Conservation (phyloP, 2,797 vertebrate genomes). For the Xenopus petersii region DNA sequence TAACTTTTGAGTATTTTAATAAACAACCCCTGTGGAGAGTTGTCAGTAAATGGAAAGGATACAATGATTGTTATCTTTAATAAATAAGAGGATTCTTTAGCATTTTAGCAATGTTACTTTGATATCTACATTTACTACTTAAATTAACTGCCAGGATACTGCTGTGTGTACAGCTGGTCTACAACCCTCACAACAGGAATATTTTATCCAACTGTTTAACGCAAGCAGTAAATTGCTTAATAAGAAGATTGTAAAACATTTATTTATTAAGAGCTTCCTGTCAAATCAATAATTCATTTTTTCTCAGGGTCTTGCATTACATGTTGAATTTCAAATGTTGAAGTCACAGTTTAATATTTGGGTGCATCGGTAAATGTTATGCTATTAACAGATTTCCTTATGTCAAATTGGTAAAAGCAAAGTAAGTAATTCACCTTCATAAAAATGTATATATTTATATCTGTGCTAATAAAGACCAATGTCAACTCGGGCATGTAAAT, state of each 20-base stretch:
- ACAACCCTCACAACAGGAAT: slow-evolving; percentile 40
- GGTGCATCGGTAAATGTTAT: neutral
- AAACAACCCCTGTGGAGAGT: slow-evolving; percentile 27
- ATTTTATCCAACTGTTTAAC: slow-evolving; percentile 44
- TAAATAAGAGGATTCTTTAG: slow-evolving; percentile 39
- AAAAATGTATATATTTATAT: too few species aligned
- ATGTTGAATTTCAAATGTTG: slow-evolving; percentile 16
- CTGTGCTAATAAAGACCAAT: too few species aligned
- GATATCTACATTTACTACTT: slow-evolving; percentile 41
- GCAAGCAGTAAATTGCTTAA: slow-evolving; percentile 49
- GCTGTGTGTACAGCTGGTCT: slow-evolving; percentile 46
- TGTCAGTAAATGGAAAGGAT: slow-evolving; percentile 16
- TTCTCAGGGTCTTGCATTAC: slow-evolving; percentile 31
- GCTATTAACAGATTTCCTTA: too few species aligned
- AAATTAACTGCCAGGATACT: slow-evolving; percentile 44
- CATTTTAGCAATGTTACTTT: slow-evolving; percentile 37
- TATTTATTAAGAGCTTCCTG: slow-evolving; percentile 50
- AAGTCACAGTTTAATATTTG: slow-evolving; percentile 40
- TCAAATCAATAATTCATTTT: slow-evolving; percentile 48
- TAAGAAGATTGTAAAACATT: slow-evolving; percentile 50
- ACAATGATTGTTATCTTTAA: slow-evolving; percentile 11
- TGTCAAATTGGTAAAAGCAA: too few species aligned
- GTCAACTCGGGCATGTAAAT: too few species aligned
- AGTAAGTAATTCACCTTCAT: too few species aligned
- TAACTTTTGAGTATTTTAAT: slow-evolving; percentile 22